Conservation (phyloP, 2,113 vertebrate species). For the Willisornis vidua region DNA sequence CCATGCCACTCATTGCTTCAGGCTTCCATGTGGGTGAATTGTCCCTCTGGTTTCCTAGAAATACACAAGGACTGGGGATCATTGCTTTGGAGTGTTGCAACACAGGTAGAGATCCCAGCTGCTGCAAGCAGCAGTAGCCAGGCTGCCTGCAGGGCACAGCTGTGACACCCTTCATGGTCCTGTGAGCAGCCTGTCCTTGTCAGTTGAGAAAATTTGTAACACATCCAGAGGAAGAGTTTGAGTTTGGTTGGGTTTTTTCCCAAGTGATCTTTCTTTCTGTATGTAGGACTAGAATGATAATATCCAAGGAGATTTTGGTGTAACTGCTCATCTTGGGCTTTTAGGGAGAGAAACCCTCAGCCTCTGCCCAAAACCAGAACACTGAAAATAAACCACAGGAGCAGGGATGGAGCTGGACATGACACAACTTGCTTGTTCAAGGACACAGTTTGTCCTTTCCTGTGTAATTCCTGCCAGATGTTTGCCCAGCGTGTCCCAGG, state of each 20-base stretch:
- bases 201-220: not conserved
- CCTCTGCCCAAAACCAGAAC: not conserved
- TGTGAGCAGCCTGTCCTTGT: not conserved
- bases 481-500: not conserved
- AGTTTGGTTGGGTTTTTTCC: not conserved
- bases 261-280: not conserved
- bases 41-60: not conserved
- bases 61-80: not conserved
- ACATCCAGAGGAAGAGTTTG: not conserved
- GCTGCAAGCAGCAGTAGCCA: not conserved
- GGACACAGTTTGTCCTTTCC: not conserved
- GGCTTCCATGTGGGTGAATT: not conserved
- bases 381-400: not conserved
- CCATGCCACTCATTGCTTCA: not conserved
- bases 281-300: not conserved
- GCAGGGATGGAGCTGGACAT: not conserved
- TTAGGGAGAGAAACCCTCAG: not conserved
- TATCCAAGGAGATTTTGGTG: not conserved
- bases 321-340: not conserved
- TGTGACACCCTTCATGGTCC: not conserved
- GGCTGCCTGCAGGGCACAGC: not conserved
- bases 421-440: not conserved
- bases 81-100: not conserved
- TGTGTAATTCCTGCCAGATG: not conserved
- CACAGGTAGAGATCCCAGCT: not conserved